Evolutionary conservation across 2,888 invertebrate species (phyloP).

Genomic region (Cataglyphis altisquamis): DNA sequence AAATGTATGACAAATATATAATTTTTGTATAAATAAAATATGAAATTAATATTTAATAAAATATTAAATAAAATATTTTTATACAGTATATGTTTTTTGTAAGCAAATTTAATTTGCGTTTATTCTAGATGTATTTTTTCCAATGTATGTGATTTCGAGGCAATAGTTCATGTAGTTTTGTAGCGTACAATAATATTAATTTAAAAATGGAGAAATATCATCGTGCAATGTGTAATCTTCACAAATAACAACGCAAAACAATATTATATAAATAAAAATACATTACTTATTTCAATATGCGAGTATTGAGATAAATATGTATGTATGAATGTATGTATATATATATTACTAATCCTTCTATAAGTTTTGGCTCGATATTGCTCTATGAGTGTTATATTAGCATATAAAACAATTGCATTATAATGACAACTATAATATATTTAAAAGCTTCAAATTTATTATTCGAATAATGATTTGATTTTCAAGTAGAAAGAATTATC

Average conservation of each 20-base stretch:
- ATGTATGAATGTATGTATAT: no score
- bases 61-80: background rate
- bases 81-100: background rate
- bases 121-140: background rate
- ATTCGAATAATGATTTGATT: background rate
- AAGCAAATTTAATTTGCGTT: slow-evolving; percentile 13
- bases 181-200: background rate
- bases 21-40: background rate
- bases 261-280: background rate
- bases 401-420: background rate
- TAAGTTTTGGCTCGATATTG: background rate
- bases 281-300: background rate
- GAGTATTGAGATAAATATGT: background rate
- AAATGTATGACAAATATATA: background rate
- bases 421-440: background rate
- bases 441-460: background rate
- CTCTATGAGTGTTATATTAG: background rate
- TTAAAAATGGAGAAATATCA: background rate
- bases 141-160: background rate
- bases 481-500: no score
- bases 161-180: background rate
- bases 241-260: background rate
- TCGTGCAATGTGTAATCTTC: background rate
- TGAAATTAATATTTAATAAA: slow-evolving; percentile 18
- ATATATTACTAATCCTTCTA: background rate